Percentiles rank a stretch among this genome's conserved stretches.
phyloP scores from a whole-genome alignment of 2,797 vertebrate genomes.

The Poecilia velifera region DNA sequence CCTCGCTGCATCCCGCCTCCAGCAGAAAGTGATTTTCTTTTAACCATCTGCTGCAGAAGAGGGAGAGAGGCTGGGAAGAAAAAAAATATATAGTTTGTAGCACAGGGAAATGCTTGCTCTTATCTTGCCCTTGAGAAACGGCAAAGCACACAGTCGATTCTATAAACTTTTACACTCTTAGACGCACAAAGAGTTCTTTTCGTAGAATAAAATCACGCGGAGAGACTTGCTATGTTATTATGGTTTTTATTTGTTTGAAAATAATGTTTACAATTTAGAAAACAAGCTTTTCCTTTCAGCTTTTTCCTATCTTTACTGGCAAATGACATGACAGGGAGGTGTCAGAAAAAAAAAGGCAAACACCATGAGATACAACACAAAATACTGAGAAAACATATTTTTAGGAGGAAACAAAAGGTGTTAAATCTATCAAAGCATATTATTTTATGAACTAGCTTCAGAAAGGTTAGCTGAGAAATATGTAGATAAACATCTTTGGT shows the following conservation, averaged over 20 bases:
- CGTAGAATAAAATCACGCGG: conserved; percentile 19
- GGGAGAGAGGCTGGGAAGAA: not conserved
- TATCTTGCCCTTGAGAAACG: conserved; percentile 72
- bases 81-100: conserved; percentile 34
- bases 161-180: conserved; percentile 48
- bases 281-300: not conserved
- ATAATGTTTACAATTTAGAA: conserved; percentile 10
- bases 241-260: conserved; percentile 15
- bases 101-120: conserved; percentile 55
- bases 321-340: not conserved
- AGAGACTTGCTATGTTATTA: not conserved
- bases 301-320: not conserved
- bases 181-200: conserved; percentile 36
- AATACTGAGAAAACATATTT: not conserved
- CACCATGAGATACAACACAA: not conserved
- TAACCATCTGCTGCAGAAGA: conserved; percentile 72
- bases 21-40: conserved; percentile 73
- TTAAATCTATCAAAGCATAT: not conserved
- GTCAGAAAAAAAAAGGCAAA: not conserved
- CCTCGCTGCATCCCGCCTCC: conserved; percentile 59
- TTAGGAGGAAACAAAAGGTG: not conserved
- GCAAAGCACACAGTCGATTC: conserved; percentile 42
- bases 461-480: conserved; percentile 2
- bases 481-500: conserved; percentile 10
- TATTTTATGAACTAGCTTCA: not conserved